Evolutionary conservation across 1,140 invertebrate species (phyloP), one percentile per base, ranked within the genome.

Genomic region (Drosophila busckii): DNA sequence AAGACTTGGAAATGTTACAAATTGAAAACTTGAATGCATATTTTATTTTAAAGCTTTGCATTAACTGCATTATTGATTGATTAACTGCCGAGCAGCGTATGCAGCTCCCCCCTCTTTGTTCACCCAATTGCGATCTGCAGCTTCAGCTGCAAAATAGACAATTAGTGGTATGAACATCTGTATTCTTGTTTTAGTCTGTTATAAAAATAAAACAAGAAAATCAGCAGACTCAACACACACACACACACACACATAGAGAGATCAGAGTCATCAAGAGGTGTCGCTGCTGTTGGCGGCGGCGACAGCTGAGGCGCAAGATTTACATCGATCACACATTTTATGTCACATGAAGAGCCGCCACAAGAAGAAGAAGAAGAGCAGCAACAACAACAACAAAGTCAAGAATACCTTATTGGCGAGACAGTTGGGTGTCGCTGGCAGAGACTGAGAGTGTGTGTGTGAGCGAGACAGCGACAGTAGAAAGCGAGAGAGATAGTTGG

Each of bases 291-390:
- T 22, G 41, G 12, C 32, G 9, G 31, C 59, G 34, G 40, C 55
- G 67, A 64, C 73, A 78, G 73, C 73, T 80, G 73, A 80, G 46
- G 22, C 68, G 56, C 58, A 64, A 65, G 58, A 73, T 75, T 82
- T 75, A 82, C 69, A 82, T 82, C 75, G 56, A 82, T 82, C 75
- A 82, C 75, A 73, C 73, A 73, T 82, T 82, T 82, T 75, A 82
- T 82, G 69, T 73, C 75, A 80, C 75, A 80, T 80, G 75, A 62
- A 80, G 52, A 71, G 22, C n/a, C 31, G 38, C 23, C 23, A 49
- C 12, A 56, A 19, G 26, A 48, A 29, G 34, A 42, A 10, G 17
- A 37, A 28, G 13, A 42, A 29, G 2, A 23, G 8, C 23, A 35
- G 16, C 15, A 49, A 48, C 20, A 66, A 23, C 41, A 58, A 54